Evolutionary conservation across 1,140 invertebrate species (phyloP).

Genomic region (Nixonia krombeini): DNA sequence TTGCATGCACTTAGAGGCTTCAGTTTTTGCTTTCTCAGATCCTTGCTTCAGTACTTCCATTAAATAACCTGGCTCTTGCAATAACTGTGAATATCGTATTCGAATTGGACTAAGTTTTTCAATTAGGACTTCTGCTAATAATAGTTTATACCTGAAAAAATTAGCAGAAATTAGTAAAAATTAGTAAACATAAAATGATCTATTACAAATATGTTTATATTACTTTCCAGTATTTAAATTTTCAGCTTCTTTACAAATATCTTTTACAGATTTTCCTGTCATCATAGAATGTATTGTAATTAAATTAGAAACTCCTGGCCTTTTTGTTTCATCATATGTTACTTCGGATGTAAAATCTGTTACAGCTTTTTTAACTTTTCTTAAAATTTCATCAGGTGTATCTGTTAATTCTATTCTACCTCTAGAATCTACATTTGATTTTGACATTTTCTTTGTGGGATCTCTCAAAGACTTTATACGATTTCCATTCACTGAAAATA

Average conservation of each 20-base stretch:
- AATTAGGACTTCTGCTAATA: constrained; percentile 82
- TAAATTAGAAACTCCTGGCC: constrained; percentile 92
- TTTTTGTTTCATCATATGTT: constrained; percentile 81
- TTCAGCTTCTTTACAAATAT: constrained; percentile 80
- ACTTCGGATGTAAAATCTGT: constrained; percentile 92
- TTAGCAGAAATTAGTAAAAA: constrained; percentile 6
- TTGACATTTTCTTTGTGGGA: constrained; percentile 97
- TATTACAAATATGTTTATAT: not conserved
- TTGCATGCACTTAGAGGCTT: constrained; percentile 79
- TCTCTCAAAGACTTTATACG: constrained; percentile 86
- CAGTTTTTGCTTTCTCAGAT: constrained; percentile 76
- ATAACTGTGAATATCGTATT: constrained; percentile 73
- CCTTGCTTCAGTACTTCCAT: constrained; percentile 80
- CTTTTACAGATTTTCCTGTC: constrained; percentile 77
- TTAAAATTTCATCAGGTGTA: constrained; percentile 80
- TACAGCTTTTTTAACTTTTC: constrained; percentile 92
- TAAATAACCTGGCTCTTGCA: constrained; percentile 78
- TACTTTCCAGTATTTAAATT: constrained; percentile 82
- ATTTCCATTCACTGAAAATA: constrained; percentile 71
- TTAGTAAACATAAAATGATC: not conserved
- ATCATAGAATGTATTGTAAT: constrained; percentile 87
- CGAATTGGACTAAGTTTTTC: constrained; percentile 83
- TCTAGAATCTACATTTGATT: constrained; percentile 87
- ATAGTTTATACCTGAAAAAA: constrained; percentile 79
- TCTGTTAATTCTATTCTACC: constrained; percentile 88